Conservation (phyloP, 2,888 invertebrate species). For the Andrena minutula region DNA sequence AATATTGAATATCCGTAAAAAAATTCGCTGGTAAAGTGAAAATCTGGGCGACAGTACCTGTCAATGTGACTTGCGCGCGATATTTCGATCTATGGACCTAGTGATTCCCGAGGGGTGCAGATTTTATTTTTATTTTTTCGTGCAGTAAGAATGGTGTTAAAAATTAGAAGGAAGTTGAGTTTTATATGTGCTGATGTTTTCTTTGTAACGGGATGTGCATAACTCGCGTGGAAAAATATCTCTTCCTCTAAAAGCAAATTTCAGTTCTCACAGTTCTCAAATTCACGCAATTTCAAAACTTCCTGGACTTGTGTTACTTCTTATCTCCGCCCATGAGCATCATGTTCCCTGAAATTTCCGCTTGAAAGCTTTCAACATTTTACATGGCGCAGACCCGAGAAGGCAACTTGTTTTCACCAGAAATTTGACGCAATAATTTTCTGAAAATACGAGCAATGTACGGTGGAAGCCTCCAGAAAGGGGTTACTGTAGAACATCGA, state of each 20-base stretch:
- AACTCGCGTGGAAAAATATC: too few relatives aligned
- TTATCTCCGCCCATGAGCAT: not conserved
- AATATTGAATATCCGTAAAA: not conserved
- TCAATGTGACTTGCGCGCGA: not conserved
- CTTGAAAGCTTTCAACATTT: constrained; percentile 8
- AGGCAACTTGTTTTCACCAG: constrained; percentile 11
- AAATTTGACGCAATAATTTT: constrained; percentile 22
- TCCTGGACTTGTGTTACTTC: not conserved
- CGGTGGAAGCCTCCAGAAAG: not conserved
- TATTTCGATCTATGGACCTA: not conserved
- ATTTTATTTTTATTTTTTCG: not conserved
- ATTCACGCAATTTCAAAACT: not conserved
- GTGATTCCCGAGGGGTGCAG: not conserved
- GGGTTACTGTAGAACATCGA: not conserved
- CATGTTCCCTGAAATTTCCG: constrained; percentile 24
- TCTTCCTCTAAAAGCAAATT: not conserved
- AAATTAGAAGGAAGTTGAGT: not conserved
- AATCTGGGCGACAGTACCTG: not conserved
- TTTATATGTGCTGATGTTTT: not conserved
- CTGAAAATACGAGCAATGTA: constrained; percentile 12
- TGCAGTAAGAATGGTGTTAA: not conserved
- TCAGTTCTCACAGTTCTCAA: not conserved
- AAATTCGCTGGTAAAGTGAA: not conserved
- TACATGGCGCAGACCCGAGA: not conserved
- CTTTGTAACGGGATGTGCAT: too few relatives aligned